phyloP scores from a whole-genome alignment of 2,797 vertebrate species.

The Clarias laeviceps region DNA sequence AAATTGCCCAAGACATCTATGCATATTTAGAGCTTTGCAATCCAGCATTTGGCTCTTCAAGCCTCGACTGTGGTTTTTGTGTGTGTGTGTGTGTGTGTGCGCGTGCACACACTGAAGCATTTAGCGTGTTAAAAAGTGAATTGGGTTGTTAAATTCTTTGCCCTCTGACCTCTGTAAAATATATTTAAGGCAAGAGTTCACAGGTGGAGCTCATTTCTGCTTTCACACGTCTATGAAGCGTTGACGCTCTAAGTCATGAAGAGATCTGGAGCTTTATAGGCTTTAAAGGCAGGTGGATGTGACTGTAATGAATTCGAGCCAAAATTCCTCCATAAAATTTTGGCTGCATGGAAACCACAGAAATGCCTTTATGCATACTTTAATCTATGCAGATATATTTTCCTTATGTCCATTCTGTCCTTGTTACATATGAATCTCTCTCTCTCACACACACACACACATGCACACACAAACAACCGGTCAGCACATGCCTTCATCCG shows the following conservation, averaged over 20 bases:
- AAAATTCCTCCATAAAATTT: constrained; percentile 34
- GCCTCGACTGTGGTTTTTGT: constrained; percentile 4
- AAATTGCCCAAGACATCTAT: constrained; percentile 71
- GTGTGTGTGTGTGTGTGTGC: constrained; percentile 14
- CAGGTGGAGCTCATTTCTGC: constrained; percentile 48
- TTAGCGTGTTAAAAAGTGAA: constrained; percentile 64
- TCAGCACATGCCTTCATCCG: neutral
- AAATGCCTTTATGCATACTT: constrained; percentile 8
- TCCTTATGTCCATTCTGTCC: neutral
- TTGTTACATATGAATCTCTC: no score
- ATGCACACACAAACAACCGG: neutral
- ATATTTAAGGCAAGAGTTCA: constrained; percentile 59
- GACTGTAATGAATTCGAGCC: constrained; percentile 25
- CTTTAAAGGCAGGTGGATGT: constrained; percentile 38
- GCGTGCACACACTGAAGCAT: constrained; percentile 39
- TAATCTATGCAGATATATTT: constrained; percentile 13
- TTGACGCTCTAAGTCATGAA: constrained; percentile 17
- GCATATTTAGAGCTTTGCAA: constrained; percentile 58
- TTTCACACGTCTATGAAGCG: constrained; percentile 43
- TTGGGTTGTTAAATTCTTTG: constrained; percentile 65
- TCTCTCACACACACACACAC: neutral
- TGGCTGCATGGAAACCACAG: neutral
- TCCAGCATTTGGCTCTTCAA: constrained; percentile 25
- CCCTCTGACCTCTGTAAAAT: constrained; percentile 64
- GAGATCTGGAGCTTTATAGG: constrained; percentile 36